Evolutionary conservation across 2,113 vertebrate species (phyloP).

Genomic region (Vidua macroura): DNA sequence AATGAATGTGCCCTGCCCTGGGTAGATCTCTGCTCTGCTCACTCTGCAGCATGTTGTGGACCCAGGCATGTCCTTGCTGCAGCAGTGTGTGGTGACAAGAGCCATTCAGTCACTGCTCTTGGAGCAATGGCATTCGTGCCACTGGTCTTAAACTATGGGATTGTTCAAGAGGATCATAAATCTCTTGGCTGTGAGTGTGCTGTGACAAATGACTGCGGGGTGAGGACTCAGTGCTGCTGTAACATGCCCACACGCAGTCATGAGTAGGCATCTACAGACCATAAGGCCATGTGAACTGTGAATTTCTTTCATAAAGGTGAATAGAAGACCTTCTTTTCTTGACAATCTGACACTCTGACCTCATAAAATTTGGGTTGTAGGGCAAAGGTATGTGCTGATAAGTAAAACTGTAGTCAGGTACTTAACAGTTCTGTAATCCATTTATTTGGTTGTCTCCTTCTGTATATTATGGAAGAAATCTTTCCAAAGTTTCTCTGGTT

Average conservation of each 20-base stretch:
- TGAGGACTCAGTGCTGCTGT: not conserved
- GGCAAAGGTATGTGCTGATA: not conserved
- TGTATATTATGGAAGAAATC: not conserved
- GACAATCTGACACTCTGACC: not conserved
- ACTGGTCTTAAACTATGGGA: not conserved
- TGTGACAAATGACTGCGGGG: fast-evolving
- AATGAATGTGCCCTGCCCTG: not conserved
- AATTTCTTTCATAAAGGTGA: not conserved
- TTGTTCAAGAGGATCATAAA: not conserved
- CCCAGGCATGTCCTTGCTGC: not conserved
- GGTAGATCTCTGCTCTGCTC: not conserved
- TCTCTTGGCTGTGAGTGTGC: not conserved
- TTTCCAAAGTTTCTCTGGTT: not conserved
- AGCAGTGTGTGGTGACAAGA: not conserved
- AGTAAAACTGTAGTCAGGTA: not conserved
- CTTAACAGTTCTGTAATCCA: not conserved
- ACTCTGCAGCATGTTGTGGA: not conserved
- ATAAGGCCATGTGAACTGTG: not conserved
- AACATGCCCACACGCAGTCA: not conserved
- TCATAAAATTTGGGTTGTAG: not conserved
- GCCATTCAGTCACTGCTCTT: not conserved
- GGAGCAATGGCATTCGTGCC: fast-evolving
- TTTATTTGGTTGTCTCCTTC: not conserved
- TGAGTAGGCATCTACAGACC: fast-evolving
- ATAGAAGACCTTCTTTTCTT: not conserved